A percentile compares a stretch with the other conserved stretches of the same genome.
Conservation (phyloP, 2,888 invertebrate species). For the Rhodophaea formosa region DNA sequence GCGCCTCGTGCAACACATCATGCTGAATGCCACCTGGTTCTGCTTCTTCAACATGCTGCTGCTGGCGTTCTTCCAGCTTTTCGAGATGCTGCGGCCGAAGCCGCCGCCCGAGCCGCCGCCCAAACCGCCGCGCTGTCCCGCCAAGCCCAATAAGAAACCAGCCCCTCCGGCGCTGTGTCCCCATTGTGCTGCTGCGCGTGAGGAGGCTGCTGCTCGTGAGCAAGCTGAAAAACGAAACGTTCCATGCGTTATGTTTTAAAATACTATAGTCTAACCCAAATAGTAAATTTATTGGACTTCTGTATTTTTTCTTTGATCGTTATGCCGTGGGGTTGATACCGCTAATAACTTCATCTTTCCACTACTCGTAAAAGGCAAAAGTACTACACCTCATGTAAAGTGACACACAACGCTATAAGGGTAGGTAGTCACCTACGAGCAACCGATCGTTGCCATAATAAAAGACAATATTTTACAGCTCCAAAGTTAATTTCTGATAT, state of each 20-base stretch:
- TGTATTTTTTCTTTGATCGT: too few relatives aligned
- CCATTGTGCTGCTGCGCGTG: background rate
- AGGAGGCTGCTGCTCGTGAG: too few relatives aligned
- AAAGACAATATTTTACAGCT: too few relatives aligned
- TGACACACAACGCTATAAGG: too few relatives aligned
- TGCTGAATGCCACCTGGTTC: conserved; percentile 42
- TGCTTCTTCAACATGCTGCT: conserved; percentile 48
- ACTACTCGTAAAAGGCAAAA: too few relatives aligned
- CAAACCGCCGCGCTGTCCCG: background rate
- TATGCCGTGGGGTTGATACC: too few relatives aligned
- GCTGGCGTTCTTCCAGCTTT: conserved; percentile 48
- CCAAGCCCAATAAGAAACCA: background rate
- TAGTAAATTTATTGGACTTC: background rate
- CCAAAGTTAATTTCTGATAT: too few relatives aligned
- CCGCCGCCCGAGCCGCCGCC: conserved; percentile 9
- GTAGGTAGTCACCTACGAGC: too few relatives aligned
- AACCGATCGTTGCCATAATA: too few relatives aligned
- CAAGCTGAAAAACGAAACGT: background rate
- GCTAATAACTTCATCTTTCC: too few relatives aligned
- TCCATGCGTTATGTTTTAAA: background rate
- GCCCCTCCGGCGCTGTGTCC: background rate
- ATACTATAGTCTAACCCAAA: background rate
- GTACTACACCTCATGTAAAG: too few relatives aligned
- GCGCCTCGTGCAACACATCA: conserved; percentile 33
- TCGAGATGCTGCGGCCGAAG: conserved; percentile 51